Base-by-base conservation (phyloP, 1,140 invertebrate species). In the Diplogasteroides magnus region DNA sequence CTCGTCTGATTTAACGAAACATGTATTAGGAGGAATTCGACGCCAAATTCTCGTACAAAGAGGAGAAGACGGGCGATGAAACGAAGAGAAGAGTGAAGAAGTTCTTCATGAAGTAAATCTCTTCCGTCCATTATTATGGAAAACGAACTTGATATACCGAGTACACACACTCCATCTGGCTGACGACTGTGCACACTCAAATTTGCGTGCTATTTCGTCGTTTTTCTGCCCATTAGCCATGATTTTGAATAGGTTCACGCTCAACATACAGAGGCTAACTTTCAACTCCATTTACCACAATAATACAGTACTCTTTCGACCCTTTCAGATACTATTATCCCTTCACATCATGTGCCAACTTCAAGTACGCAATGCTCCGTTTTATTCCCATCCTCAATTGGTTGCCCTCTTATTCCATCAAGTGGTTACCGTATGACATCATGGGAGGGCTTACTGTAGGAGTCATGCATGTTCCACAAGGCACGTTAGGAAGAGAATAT, bases 401-500 rank as follows among this genome's bases (percentile, higher is more conserved):
- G 81, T 63, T 82, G 15, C 77, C 80, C 1, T 82, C 78, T 26
- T 86, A 86, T 77, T 82, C 82, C 26, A 69, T 84, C 55, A 82
- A 79, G 67, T 59, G 85, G 0, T 26, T 83, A 15, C 69, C 61
- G 11, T n/a, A n/a, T n/a, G 86, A 86, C 76, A 61, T 85, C 13
- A 64, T 86, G 19, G 80, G 85, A 2, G 86, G 86, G 19, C 37
- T 86, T n/a, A 86, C 85, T 0, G 78, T 86, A 25, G 85, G 83
- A 11, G 81, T 86, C 26, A 81, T 86, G 69, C 84, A 86, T 65
- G 83, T 86, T 61, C 85, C 86, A 15, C 85, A 86, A 75, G 84
- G 85, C n/a, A n/a, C n/a, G n/a, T n/a, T n/a, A n/a, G n/a, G n/a
- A n/a, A n/a, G n/a, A n/a, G n/a, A n/a, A n/a, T n/a, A n/a, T n/a